Conservation (phyloP, 2,797 vertebrate species). For the Sciaenops ocellatus region DNA sequence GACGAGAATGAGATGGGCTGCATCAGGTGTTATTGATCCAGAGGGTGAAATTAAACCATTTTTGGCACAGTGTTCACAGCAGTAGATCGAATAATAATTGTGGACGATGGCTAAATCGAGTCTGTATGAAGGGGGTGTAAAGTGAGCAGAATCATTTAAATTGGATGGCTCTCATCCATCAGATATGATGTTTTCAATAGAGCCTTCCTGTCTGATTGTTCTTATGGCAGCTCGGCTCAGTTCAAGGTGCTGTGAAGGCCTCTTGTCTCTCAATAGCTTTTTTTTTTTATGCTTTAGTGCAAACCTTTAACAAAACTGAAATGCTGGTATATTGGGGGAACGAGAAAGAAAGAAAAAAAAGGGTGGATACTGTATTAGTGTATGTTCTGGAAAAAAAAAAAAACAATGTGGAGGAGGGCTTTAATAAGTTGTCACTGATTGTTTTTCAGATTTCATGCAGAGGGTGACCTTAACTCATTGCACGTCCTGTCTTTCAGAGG, state of each 20-base stretch:
- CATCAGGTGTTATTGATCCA: slow-evolving; percentile 79
- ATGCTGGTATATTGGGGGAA: neutral
- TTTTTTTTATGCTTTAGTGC: neutral
- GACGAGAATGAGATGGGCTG: slow-evolving; percentile 68
- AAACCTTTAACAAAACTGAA: slow-evolving; percentile 20
- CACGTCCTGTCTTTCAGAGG: slow-evolving; percentile 24
- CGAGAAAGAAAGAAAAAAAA: neutral
- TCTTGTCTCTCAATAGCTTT: slow-evolving; percentile 26
- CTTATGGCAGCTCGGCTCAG: slow-evolving; percentile 29
- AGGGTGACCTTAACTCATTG: slow-evolving; percentile 32
- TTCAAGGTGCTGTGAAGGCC: slow-evolving; percentile 16
- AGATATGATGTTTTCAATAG: slow-evolving; percentile 46
- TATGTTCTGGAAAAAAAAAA: neutral
- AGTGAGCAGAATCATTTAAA: slow-evolving; percentile 67
- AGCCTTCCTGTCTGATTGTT: slow-evolving; percentile 39
- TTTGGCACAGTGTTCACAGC: slow-evolving; percentile 70
- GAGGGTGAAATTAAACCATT: slow-evolving; percentile 76
- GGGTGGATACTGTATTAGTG: too few relatives aligned
- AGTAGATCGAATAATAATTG: slow-evolving; percentile 78
- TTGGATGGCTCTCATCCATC: slow-evolving; percentile 71
- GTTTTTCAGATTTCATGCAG: slow-evolving; percentile 28
- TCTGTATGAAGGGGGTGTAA: slow-evolving; percentile 56
- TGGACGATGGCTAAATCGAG: slow-evolving; percentile 70
- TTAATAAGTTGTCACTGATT: slow-evolving; percentile 1
- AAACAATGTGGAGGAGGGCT: neutral